Conservation (phyloP, 1,140 invertebrate genomes). For the Sogatella furcifera region DNA sequence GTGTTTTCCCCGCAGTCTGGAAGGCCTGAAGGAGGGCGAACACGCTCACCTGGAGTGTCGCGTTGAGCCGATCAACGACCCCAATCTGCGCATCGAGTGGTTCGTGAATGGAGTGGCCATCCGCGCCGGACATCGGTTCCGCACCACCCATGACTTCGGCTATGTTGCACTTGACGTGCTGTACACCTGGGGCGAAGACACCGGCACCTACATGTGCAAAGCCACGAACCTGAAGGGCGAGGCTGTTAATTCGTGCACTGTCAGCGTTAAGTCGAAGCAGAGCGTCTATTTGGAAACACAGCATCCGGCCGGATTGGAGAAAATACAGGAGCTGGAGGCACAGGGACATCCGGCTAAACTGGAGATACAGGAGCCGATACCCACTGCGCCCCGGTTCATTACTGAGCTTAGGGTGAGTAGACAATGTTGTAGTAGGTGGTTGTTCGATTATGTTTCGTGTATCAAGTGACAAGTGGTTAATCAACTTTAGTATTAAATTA, state of each 20-base stretch:
- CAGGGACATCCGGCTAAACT: conserved; percentile 63
- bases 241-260: conserved; percentile 82
- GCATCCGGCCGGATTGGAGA: conserved; percentile 85
- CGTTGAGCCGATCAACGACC: conserved; percentile 90
- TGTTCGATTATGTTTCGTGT: too few relatives aligned
- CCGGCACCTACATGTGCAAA: conserved; percentile 88
- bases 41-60: conserved; percentile 91
- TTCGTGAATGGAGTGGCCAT: conserved; percentile 76
- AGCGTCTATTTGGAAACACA: conserved; percentile 83
- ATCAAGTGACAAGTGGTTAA: too few relatives aligned
- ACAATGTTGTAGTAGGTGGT: too few relatives aligned
- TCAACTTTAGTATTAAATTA: too few relatives aligned
- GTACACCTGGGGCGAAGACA: conserved; percentile 87
- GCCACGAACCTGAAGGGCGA: conserved; percentile 86
- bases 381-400: conserved; percentile 67
- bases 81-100: conserved; percentile 93
- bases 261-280: conserved; percentile 67
- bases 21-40: conserved; percentile 81
- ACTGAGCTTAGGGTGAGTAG: conserved; percentile 53
- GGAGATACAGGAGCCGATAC: conserved; percentile 68
- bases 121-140: conserved; percentile 72
- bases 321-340: conserved; percentile 79
- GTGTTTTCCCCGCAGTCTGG: conserved; percentile 40
- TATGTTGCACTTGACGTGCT: conserved; percentile 91
- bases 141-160: conserved; percentile 90